A percentile compares a stretch with the other conserved stretches of the same genome.
phyloP scores from a whole-genome alignment of 2,797 vertebrate genomes.

The Hippopotamyrus pictus region DNA sequence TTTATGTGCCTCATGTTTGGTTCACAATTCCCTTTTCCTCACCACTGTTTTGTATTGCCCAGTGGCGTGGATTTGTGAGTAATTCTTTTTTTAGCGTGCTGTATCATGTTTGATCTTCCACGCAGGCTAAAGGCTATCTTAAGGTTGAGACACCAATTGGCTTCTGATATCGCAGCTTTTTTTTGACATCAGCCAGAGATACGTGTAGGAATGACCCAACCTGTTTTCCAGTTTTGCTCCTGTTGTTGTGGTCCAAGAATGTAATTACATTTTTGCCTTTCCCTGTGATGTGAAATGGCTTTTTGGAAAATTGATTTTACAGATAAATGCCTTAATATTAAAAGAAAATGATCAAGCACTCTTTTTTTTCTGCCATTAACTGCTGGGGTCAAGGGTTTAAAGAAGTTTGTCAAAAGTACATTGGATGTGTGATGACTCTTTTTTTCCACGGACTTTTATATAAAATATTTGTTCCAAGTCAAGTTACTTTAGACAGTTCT shows the following conservation, averaged over 20 bases:
- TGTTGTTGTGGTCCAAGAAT: not conserved
- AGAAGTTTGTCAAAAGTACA: not conserved
- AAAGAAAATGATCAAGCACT: not conserved
- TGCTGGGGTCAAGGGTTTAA: not conserved
- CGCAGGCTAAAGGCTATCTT: not conserved
- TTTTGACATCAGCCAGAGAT: not conserved
- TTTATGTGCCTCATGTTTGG: not conserved
- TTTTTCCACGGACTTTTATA: not conserved
- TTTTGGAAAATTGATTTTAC: not conserved
- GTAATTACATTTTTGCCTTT: conserved; percentile 3
- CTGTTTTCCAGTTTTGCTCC: not conserved
- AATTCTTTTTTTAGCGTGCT: not conserved
- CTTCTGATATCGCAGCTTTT: not conserved
- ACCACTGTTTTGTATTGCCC: not conserved
- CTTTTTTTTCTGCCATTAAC: not conserved
- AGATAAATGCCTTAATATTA: conserved; percentile 6
- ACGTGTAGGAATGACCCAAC: not conserved
- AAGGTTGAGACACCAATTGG: not conserved
- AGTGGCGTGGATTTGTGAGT: not conserved
- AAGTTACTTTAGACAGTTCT: not conserved
- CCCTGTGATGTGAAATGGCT: not conserved
- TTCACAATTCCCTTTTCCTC: not conserved
- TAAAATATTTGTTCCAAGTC: not conserved
- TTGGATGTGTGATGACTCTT: not conserved
- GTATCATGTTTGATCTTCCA: not conserved